Evolutionary conservation across 2,888 invertebrate genomes (phyloP).

Genomic region (Drosophila leonis): DNA sequence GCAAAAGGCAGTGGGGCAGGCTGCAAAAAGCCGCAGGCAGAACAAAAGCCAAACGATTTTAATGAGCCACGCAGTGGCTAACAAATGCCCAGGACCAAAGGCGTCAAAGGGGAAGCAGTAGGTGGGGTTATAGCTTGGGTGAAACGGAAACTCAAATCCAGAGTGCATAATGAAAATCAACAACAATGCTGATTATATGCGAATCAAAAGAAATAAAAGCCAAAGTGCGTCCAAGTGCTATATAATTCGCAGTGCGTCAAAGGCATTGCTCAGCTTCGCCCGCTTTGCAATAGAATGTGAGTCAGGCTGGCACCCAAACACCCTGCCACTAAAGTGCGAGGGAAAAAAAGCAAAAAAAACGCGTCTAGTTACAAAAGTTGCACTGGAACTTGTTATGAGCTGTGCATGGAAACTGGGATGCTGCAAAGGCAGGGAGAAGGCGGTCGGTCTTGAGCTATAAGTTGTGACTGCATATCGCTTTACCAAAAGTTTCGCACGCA

Average conservation of each 20-base stretch:
- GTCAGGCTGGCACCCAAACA: background rate
- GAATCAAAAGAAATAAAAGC: conserved; percentile 73
- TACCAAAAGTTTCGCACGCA: conserved; percentile 35
- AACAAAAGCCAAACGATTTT: conserved; percentile 60
- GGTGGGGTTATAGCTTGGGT: background rate
- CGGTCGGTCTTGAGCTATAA: conserved; percentile 8
- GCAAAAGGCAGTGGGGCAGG: conserved; percentile 20
- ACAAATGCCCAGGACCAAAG: conserved; percentile 29
- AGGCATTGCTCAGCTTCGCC: conserved; percentile 35
- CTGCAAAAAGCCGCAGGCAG: conserved; percentile 46
- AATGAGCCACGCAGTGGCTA: conserved; percentile 54
- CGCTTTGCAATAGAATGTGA: conserved; percentile 34
- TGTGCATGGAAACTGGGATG: background rate
- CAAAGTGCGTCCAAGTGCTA: conserved; percentile 52
- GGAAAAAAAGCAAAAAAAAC: conserved; percentile 9
- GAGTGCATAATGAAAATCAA: conserved; percentile 51
- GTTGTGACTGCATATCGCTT: conserved; percentile 50
- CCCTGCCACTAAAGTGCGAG: conserved; percentile 14
- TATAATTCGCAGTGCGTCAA: conserved; percentile 68
- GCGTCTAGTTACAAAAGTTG: conserved; percentile 50
- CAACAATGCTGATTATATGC: conserved; percentile 75
- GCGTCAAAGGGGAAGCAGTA: background rate
- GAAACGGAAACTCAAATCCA: conserved; percentile 43
- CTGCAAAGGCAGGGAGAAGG: background rate
- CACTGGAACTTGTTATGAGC: conserved; percentile 18